Base-by-base conservation (phyloP, 2,113 vertebrate species). In the Oreochromis tanganicae region DNA sequence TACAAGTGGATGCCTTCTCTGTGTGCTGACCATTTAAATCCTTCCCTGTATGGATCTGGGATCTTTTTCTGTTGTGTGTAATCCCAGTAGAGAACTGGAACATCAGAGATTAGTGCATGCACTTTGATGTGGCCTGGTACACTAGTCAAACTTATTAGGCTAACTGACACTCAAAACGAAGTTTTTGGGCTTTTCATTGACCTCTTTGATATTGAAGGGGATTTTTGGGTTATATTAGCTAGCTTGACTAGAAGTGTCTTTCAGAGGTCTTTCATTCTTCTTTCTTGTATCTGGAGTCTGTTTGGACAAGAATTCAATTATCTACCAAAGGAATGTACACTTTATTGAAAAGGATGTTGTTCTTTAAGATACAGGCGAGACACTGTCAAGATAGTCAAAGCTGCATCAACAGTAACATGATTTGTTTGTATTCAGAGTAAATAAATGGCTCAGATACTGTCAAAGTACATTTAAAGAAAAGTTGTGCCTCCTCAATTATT, bases 101-200 rank as follows among this genome's bases (percentile, higher is more conserved):
- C 94, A 92, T 94, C 84, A 83, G 87, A 94, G 94, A 95, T 95
- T 94, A 95, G 89, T 83, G 38, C 11, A 46, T 90, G 86, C 54
- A 46, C 80, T 85, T 85, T 66, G 61, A 66, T 81, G 73, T 59
- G 43, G 36, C 38, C 78, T 84, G 59, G 43, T 68, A 73, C 63
- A 89, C 71, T 63, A 73, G 79, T 85, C 73, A 29, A 17, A 85
- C 34, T 79, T 81, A 90, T 90, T 83, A 84, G 56, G 66, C 84
- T 59, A 3, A 29, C 57, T 81, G 87, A 12, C 83, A 80, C 68
- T 91, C 81, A 90, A 46, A 81, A 56, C 11, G 16, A 41, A 2
- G 38, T 75, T 48, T 82, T 84, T 19, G 11, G 10, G 34, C 38
- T 71, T 71, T 71, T 71, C 38, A 71, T 43, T 71, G 38, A 71